These are phyloP conservation scores for Sweltsa coloradensis DNA, from an alignment of 1,140 invertebrate genomes.

Conservation along the genomic window DNA sequence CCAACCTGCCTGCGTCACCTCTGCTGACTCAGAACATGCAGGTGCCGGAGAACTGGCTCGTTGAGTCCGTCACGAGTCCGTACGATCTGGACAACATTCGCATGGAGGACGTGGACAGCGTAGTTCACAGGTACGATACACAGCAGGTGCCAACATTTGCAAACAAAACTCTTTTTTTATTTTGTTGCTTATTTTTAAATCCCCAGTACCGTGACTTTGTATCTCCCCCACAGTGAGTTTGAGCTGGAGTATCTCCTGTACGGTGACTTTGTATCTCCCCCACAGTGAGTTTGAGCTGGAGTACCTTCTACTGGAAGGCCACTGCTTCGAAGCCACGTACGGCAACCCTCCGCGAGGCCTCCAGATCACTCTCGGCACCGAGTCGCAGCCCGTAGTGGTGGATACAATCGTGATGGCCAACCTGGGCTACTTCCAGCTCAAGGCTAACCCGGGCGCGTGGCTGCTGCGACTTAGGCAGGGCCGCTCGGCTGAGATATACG, in stretches of 20 bases:
- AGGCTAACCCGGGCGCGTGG: slow-evolving; percentile 97
- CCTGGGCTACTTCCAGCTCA: slow-evolving; percentile 93
- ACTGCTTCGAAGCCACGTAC: slow-evolving; percentile 86
- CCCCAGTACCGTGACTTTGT: neutral
- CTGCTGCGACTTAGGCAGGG: slow-evolving; percentile 74
- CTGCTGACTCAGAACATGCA: slow-evolving; percentile 91
- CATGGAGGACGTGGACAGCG: slow-evolving; percentile 71
- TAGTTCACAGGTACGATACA: slow-evolving; percentile 47
- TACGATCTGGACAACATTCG: slow-evolving; percentile 99
- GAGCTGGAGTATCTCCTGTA: slow-evolving; percentile 80
- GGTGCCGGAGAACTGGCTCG: slow-evolving; percentile 97
- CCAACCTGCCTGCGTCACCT: slow-evolving; percentile 78
- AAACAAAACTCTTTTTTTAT: slow-evolving; percentile 3
- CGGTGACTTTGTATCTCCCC: slow-evolving; percentile 17
- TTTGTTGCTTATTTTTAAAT: neutral
- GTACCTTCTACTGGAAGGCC: slow-evolving; percentile 84
- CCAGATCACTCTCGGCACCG: slow-evolving; percentile 89
- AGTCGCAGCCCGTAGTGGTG: slow-evolving; percentile 56
- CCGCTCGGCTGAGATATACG: slow-evolving; percentile 87
- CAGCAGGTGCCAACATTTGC: neutral
- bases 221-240: slow-evolving; percentile 57
- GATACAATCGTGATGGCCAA: slow-evolving; percentile 99
- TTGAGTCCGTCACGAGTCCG: slow-evolving; percentile 84
- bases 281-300: slow-evolving; percentile 83
- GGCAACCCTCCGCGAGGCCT: slow-evolving; percentile 92